Conservation (phyloP, 1,140 invertebrate species). For the Chlorops oryzae region DNA sequence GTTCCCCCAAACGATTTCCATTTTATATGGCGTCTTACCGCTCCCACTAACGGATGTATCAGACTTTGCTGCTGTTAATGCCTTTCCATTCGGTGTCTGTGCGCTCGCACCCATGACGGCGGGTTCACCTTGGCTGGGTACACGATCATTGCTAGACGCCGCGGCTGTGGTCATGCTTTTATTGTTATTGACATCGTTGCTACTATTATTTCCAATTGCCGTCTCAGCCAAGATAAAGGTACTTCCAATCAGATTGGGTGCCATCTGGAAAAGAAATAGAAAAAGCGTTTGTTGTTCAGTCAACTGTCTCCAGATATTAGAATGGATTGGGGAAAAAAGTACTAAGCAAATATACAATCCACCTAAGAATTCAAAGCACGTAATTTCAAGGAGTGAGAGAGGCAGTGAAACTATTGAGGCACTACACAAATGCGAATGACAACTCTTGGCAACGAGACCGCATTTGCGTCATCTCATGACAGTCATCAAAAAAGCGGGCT, state of each 20-base stretch:
- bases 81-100: constrained; percentile 10
- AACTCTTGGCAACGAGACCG: no score
- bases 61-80: constrained; percentile 15
- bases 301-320: no score
- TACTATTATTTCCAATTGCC: constrained; percentile 37
- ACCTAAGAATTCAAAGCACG: no score
- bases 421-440: no score
- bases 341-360: no score
- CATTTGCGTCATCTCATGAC: no score
- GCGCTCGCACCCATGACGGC: background rate
- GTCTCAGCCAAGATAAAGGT: constrained; percentile 44
- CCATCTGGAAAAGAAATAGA: constrained; percentile 26
- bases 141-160: constrained; percentile 13
- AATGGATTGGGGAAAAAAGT: no score
- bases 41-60: no score
- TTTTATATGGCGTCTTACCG: constrained; percentile 26
- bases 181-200: constrained; percentile 31
- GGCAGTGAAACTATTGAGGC: no score
- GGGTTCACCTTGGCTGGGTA: constrained; percentile 7
- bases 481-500: no score
- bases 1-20: constrained; percentile 69
- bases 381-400: no score
- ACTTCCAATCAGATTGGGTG: constrained; percentile 44
- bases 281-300: no score
- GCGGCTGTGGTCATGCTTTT: constrained; percentile 5